Percentiles rank a stretch among this genome's conserved stretches.
Evolutionary conservation across 2,888 invertebrate genomes (phyloP).

Genomic region (Ommatoiulus sabulosus): DNA sequence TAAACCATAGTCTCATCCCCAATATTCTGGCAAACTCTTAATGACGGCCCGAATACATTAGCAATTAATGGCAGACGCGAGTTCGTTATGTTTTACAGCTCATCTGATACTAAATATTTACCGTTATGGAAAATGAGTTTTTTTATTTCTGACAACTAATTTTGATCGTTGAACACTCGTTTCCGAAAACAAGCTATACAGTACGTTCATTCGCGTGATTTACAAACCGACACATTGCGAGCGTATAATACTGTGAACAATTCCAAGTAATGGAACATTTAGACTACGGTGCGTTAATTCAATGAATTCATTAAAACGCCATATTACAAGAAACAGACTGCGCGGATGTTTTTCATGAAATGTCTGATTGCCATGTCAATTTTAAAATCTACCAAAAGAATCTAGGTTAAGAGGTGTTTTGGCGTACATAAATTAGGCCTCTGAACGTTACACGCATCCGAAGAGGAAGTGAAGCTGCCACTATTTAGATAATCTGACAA

Average conservation of each 20-base stretch:
- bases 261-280: too few relatives aligned
- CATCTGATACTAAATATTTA: too few relatives aligned
- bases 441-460: background rate
- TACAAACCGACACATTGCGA: background rate
- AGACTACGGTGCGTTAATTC: background rate
- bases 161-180: too few relatives aligned
- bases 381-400: background rate
- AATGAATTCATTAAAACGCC: background rate
- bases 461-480: conserved; percentile 5
- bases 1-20: too few relatives aligned
- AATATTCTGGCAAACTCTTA: too few relatives aligned
- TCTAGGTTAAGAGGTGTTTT: conserved; percentile 2
- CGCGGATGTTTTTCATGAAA: background rate
- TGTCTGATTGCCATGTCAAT: background rate
- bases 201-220: background rate
- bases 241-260: too few relatives aligned
- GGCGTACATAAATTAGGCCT: background rate
- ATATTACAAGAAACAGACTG: background rate
- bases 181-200: background rate
- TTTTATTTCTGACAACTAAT: too few relatives aligned
- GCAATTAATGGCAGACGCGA: too few relatives aligned
- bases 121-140: too few relatives aligned
- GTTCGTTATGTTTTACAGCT: too few relatives aligned
- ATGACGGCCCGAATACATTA: too few relatives aligned
- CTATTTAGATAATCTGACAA: conserved; percentile 18